phyloP scores from a whole-genome alignment of 2,113 vertebrate genomes.

The Rhinichthys klamathensis region DNA sequence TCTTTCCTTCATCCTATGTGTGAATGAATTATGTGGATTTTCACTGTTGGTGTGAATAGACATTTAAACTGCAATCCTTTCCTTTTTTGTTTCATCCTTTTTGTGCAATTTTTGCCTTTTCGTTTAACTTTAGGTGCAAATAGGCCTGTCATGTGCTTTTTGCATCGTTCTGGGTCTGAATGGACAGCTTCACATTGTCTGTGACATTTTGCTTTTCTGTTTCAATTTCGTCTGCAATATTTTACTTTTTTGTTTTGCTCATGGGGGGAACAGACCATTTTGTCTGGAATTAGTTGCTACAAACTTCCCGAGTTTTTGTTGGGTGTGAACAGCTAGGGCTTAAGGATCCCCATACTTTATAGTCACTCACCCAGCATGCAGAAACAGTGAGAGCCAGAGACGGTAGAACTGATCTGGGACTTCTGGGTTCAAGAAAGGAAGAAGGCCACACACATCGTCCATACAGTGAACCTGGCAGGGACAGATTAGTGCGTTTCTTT shows the following conservation, averaged over 20 bases:
- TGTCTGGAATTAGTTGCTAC: not conserved
- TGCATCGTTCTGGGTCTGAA: not conserved
- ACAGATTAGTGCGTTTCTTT: not conserved
- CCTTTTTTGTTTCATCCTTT: no score
- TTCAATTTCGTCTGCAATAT: not conserved
- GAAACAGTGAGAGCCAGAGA: constrained; percentile 97
- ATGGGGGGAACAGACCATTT: not conserved
- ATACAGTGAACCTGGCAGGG: constrained; percentile 92
- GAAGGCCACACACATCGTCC: constrained; percentile 96
- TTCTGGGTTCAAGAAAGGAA: constrained; percentile 97
- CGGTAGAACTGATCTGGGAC: constrained; percentile 99
- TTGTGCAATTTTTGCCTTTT: not conserved
- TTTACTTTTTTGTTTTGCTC: not conserved
- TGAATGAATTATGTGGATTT: not conserved
- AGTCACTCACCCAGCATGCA: constrained; percentile 89
- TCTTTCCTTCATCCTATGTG: not conserved
- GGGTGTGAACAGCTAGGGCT: not conserved
- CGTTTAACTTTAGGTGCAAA: not conserved
- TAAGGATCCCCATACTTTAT: not conserved
- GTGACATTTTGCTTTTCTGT: not conserved
- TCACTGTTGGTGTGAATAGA: not conserved
- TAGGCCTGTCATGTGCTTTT: not conserved
- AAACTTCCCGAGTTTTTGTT: not conserved
- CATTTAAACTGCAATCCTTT: not conserved
- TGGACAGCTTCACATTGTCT: not conserved